Percentiles rank a stretch among this genome's conserved stretches.
These are phyloP conservation scores for Leucopsar rothschildi DNA, from an alignment of 2,113 vertebrate species.

Conservation along the genomic window DNA sequence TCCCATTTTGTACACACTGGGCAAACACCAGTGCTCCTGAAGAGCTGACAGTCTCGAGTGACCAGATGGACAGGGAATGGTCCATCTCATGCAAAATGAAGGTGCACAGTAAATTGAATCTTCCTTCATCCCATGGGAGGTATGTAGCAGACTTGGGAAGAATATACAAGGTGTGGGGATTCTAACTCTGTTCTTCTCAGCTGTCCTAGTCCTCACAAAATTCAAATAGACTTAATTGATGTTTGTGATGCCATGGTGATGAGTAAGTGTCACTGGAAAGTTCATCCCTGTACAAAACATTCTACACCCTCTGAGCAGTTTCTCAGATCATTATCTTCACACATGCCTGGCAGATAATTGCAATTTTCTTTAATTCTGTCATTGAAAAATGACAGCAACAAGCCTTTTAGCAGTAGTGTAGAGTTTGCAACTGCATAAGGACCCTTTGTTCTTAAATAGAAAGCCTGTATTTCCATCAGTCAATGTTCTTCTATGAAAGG, in stretches of 20 bases:
- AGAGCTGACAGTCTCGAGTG: not conserved
- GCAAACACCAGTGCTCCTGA: not conserved
- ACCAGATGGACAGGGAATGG: not conserved
- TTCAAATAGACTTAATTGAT: not conserved
- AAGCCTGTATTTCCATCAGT: slow-evolving; percentile 3
- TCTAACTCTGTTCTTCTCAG: not conserved
- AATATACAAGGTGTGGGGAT: not conserved
- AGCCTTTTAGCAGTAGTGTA: not conserved
- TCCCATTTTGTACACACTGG: not conserved
- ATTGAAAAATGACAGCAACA: not conserved
- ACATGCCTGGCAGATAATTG: slow-evolving; percentile 45
- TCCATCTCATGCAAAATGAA: not conserved
- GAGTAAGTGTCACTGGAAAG: slow-evolving; percentile 6
- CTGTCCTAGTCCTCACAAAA: not conserved
- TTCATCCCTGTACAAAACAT: not conserved
- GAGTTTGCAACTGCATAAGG: slow-evolving; percentile 8
- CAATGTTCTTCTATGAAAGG: slow-evolving; percentile 24
- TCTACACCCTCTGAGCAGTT: not conserved
- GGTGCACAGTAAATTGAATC: not conserved
- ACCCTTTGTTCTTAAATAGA: slow-evolving; percentile 35
- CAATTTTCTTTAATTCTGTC: slow-evolving; percentile 44
- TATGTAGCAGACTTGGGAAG: not conserved
- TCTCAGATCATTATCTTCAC: slow-evolving; percentile 35
- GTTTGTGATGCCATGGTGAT: slow-evolving; percentile 29
- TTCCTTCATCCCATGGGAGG: not conserved